Conservation (phyloP, 2,797 vertebrate species). For the Nasua narica region DNA sequence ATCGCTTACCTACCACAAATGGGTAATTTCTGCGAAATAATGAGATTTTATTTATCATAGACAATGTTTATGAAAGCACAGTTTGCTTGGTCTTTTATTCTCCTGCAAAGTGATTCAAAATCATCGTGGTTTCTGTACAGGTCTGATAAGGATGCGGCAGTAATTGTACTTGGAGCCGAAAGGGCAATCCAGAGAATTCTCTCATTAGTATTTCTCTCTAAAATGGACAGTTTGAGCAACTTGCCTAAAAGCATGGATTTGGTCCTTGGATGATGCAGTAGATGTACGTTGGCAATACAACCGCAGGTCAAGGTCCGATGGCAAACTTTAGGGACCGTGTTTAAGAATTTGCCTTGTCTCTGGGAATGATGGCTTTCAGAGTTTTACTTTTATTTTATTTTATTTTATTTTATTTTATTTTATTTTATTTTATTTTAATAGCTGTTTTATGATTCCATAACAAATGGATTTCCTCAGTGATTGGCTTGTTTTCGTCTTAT, state of each 20-base stretch:
- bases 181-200: neutral
- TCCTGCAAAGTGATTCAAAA: neutral
- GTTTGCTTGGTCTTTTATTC: neutral
- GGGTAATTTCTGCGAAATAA: neutral
- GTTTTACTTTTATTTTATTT: neutral
- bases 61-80: neutral
- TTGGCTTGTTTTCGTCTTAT: neutral
- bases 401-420: no score
- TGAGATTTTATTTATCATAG: neutral
- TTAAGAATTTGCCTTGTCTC: neutral
- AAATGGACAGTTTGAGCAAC: neutral
- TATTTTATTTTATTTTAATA: neutral
- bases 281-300: neutral
- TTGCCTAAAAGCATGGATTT: neutral
- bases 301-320: neutral
- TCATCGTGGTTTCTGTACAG: neutral
- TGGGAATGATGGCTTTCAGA: neutral
- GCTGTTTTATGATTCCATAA: neutral
- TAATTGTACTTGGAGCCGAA: neutral
- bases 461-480: neutral
- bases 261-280: neutral
- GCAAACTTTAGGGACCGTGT: neutral
- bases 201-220: neutral
- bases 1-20: neutral
- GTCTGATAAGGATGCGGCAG: neutral